A percentile compares a stretch with the other conserved stretches of the same genome.
Conservation (phyloP, 2,113 vertebrate species). For the Antennarius striatus region DNA sequence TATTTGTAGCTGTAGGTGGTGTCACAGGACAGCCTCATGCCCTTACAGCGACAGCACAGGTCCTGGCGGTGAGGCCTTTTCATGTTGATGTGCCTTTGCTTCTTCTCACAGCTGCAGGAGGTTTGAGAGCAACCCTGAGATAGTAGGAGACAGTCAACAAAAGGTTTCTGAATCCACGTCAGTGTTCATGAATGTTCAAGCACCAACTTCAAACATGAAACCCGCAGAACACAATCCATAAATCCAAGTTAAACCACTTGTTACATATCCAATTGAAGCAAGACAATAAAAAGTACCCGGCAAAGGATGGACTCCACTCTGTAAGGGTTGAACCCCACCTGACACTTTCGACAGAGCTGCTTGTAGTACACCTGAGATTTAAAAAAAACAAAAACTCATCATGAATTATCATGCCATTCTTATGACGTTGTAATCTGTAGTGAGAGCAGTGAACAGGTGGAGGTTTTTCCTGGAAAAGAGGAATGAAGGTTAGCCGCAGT, state of each 20-base stretch:
- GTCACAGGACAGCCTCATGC: constrained; percentile 90
- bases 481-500: no score
- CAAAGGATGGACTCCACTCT: constrained; percentile 93
- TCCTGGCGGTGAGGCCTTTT: constrained; percentile 92
- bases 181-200: background rate
- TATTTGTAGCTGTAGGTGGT: constrained; percentile 93
- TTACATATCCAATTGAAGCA: no score
- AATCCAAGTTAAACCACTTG: no score
- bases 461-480: no score
- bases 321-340: constrained; percentile 91
- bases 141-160: background rate
- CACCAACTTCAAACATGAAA: background rate
- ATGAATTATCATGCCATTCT: no score
- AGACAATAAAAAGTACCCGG: constrained; percentile 77
- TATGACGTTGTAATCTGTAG: no score
- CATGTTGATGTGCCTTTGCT: constrained; percentile 90
- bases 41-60: constrained; percentile 91
- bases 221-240: no score
- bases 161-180: background rate
- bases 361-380: constrained; percentile 92
- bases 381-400: no score
- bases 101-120: constrained; percentile 87
- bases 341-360: constrained; percentile 95
- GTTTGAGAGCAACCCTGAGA: constrained; percentile 86
- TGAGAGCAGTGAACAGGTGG: no score